Evolutionary conservation across 2,888 invertebrate genomes (phyloP).

Genomic region (Lasioglossum zephyrum): DNA sequence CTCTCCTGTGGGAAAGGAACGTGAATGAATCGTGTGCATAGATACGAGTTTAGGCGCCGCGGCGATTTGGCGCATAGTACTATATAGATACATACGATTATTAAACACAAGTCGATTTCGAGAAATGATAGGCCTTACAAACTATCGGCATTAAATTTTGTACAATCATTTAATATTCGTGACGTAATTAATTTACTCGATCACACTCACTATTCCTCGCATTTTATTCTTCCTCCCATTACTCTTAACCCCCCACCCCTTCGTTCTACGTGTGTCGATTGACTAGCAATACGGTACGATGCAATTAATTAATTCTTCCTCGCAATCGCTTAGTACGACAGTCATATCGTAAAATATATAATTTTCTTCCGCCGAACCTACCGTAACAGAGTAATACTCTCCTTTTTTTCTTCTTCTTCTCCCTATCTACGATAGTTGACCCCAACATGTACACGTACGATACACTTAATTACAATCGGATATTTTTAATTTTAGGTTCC

Average conservation of each 20-base stretch:
- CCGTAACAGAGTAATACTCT: constrained; percentile 37
- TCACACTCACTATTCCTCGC: constrained; percentile 33
- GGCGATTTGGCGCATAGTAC: constrained; percentile 40
- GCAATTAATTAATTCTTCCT: constrained; percentile 35
- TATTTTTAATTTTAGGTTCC: constrained; percentile 36
- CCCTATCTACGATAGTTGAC: constrained; percentile 64
- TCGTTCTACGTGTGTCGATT: constrained; percentile 53
- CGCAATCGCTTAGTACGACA: constrained; percentile 45
- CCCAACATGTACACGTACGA: constrained; percentile 71
- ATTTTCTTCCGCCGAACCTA: constrained; percentile 43
- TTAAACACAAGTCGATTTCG: constrained; percentile 49
- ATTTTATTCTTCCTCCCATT: background rate
- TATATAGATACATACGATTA: constrained; percentile 44
- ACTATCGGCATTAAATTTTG: constrained; percentile 72
- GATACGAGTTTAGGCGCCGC: constrained; percentile 59
- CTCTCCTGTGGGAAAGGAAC: constrained; percentile 64
- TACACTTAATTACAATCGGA: constrained; percentile 68
- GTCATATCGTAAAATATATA: constrained; percentile 72
- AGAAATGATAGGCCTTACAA: constrained; percentile 70
- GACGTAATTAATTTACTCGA: constrained; percentile 68
- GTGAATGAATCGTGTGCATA: constrained; percentile 69
- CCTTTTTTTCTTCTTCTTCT: background rate
- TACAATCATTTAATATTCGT: constrained; percentile 74
- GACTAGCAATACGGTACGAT: constrained; percentile 74
- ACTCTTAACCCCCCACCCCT: background rate